Evolutionary conservation across 2,888 invertebrate genomes (phyloP).

Genomic region (Ametastegia equiseti): DNA sequence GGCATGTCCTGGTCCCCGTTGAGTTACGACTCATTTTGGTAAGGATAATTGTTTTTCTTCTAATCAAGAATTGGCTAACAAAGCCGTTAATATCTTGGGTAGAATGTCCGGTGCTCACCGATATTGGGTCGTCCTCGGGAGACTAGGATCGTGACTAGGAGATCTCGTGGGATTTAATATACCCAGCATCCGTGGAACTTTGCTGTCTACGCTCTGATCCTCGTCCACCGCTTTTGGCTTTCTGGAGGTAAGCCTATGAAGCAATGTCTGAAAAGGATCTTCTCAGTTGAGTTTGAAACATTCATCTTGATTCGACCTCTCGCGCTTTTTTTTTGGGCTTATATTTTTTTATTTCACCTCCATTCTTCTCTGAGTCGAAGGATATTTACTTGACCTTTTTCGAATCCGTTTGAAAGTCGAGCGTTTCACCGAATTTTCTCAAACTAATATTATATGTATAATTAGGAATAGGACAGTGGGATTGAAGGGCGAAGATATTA

Average conservation of each 20-base stretch:
- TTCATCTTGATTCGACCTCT: constrained; percentile 14
- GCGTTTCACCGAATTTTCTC: background rate
- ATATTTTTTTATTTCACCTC: background rate
- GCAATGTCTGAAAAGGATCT: constrained; percentile 1
- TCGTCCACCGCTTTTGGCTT: constrained; percentile 26
- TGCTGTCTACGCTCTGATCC: constrained; percentile 14
- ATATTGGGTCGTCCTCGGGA: constrained; percentile 8
- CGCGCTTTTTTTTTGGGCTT: background rate
- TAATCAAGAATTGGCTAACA: constrained; percentile 10
- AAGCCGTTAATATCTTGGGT: background rate
- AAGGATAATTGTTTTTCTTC: background rate
- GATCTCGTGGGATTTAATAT: constrained; percentile 29
- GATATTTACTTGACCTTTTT: background rate
- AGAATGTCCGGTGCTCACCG: constrained; percentile 1
- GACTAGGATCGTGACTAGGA: constrained; percentile 17
- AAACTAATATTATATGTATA: background rate
- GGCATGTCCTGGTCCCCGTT: too few relatives aligned
- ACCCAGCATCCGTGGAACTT: constrained; percentile 1
- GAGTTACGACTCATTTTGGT: too few relatives aligned
- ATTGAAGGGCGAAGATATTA: background rate
- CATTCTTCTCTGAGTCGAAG: background rate
- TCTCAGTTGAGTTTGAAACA: constrained; percentile 12
- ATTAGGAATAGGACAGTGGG: background rate
- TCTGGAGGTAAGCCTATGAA: constrained; percentile 9
- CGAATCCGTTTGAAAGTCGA: background rate